phyloP scores from a whole-genome alignment of 2,113 vertebrate species.

The Nansenia antarctica region DNA sequence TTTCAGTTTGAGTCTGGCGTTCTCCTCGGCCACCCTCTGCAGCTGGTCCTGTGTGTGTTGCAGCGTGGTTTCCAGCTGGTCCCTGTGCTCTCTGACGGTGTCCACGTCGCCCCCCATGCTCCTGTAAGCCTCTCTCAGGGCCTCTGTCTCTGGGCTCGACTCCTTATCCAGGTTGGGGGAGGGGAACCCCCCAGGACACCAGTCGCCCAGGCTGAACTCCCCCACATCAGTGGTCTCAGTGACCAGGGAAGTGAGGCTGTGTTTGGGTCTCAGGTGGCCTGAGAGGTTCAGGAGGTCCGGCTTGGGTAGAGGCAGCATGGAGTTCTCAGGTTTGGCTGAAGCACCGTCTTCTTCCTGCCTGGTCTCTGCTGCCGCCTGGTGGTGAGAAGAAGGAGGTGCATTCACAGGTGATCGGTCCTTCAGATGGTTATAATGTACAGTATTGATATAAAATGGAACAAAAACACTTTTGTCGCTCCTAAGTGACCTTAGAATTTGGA shows the following conservation, averaged over 20 bases:
- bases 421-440: not conserved
- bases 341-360: constrained; percentile 18
- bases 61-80: constrained; percentile 29
- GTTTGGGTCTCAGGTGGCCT: not conserved
- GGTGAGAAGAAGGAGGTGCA: constrained; percentile 20
- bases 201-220: constrained; percentile 26
- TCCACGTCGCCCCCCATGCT: constrained; percentile 47
- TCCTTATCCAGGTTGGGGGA: constrained; percentile 8
- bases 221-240: constrained; percentile 26
- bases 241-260: constrained; percentile 14
- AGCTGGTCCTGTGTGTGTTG: constrained; percentile 45
- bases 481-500: too few species aligned
- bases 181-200: constrained; percentile 26
- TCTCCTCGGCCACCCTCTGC: constrained; percentile 44
- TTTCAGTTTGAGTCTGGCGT: constrained; percentile 37
- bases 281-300: constrained; percentile 23
- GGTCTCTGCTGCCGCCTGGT: constrained; percentile 44
- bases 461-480: too few species aligned
- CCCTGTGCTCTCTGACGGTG: constrained; percentile 37
- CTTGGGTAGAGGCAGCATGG: constrained; percentile 13
- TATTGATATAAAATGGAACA: constrained; percentile 25
- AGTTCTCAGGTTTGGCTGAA: constrained; percentile 20
- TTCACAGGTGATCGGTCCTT: not conserved
- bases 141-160: constrained; percentile 35
- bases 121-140: constrained; percentile 39